phyloP scores from a whole-genome alignment of 2,113 vertebrate genomes.

The Martes martes region DNA sequence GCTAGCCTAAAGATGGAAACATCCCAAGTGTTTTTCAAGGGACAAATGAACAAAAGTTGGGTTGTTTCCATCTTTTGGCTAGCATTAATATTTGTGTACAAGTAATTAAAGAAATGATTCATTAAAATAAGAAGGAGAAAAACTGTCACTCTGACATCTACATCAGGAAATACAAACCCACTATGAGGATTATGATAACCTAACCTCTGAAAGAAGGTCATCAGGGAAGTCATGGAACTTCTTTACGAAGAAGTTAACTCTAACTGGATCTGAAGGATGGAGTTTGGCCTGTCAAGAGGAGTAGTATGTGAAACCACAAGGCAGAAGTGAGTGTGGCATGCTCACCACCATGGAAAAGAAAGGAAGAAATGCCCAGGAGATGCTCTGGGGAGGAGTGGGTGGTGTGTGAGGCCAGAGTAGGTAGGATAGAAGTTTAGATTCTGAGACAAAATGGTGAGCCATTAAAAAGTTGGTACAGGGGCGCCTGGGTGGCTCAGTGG shows the following conservation, averaged over 20 bases:
- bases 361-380: neutral
- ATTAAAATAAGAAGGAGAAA: neutral
- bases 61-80: neutral
- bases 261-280: neutral
- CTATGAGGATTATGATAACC: neutral
- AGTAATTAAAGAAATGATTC: neutral
- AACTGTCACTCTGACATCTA: neutral
- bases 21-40: neutral
- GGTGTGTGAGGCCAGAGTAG: neutral
- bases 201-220: neutral
- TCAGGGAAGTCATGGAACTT: neutral
- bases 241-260: neutral
- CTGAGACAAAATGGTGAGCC: neutral
- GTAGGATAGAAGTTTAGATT: neutral
- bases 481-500: too few relatives aligned
- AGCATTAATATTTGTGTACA: neutral
- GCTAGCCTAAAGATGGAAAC: neutral
- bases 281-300: neutral
- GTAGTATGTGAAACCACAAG: neutral
- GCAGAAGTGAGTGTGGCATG: neutral
- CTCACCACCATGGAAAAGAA: neutral
- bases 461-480: neutral
- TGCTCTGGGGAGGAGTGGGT: neutral
- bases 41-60: neutral
- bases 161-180: neutral